Base-by-base conservation (phyloP, 2,888 invertebrate genomes). In the Rhimphoctona megacephalus region DNA sequence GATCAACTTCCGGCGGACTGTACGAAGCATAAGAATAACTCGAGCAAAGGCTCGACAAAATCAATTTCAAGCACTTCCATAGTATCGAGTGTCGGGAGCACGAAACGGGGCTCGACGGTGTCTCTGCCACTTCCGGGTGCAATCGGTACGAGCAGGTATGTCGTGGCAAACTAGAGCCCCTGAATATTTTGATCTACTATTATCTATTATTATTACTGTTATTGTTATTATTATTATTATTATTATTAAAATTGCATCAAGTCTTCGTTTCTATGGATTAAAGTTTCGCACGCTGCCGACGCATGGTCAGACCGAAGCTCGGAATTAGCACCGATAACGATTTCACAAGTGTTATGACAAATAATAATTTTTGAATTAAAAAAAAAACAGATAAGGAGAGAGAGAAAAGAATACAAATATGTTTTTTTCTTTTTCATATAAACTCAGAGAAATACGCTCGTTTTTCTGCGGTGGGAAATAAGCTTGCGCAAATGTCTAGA, bases 1-100 rank as follows among this genome's bases (percentile, higher is more conserved):
- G 98, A 98, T 93, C 97, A 98, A 95, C 90, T 93, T 74, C 97
- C 98, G 89, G 95, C 96, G 78, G 97, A 98, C 92, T 98, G 98
- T 94, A 96, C 96, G 89, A 97, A 97, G 93, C 96, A 96, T 76
- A 97, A 94, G 78, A 90, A 91, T 72, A 91, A 92, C 36, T 90
- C 92, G 61, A 90, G 90, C 81, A 94, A 94, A 89, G 90, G 92
- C 85, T 92, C 93, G 52, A 90, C 93, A 70, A 95, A 95, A 88
- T 94, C 95, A 52, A 89, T 91, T 36, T 94, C 94, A 30, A 94
- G 90, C 80, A 91, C 91, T 17, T 92, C 93, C 17, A 89, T 91
- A 30, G 91, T 91, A 30, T 91, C 93, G 36, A 91, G 88, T 77
- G 91, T 89, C 81, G 92, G 90, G 83, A 91, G 89, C 52, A 89